Conservation (phyloP, 2,797 vertebrate species). For the Catharus ustulatus region DNA sequence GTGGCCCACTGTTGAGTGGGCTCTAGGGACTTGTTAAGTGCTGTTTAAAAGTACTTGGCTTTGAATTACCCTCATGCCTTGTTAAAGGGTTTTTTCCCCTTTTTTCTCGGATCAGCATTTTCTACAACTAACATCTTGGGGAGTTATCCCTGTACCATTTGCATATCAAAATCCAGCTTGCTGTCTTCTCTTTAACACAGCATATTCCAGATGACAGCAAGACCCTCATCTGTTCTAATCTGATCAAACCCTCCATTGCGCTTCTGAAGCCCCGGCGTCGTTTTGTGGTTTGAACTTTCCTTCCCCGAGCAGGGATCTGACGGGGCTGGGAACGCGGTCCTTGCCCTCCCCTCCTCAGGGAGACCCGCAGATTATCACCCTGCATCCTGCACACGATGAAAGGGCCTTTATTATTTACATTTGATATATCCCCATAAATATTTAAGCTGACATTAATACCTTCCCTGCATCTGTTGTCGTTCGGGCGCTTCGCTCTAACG, state of each 20-base stretch:
- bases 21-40: conserved; percentile 98
- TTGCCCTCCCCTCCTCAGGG: conserved; percentile 7
- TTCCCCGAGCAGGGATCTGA: conserved; percentile 55
- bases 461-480: conserved; percentile 19
- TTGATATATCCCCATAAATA: conserved; percentile 65
- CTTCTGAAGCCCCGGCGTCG: conserved; percentile 34
- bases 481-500: not conserved
- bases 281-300: conserved; percentile 46
- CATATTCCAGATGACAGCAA: conserved; percentile 66
- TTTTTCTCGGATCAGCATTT: conserved; percentile 85
- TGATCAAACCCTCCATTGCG: conserved; percentile 51
- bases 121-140: conserved; percentile 72
- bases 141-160: conserved; percentile 73
- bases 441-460: conserved; percentile 59
- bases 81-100: conserved; percentile 81
- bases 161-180: conserved; percentile 80
- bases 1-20: conserved; percentile 87
- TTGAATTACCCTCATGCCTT: conserved; percentile 97
- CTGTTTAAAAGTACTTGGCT: conserved; percentile 95
- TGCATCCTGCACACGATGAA: conserved; percentile 15
- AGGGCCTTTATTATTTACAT: conserved; percentile 51
- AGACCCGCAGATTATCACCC: conserved; percentile 9
- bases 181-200: conserved; percentile 63
- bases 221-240: conserved; percentile 59
- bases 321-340: not conserved